These are phyloP conservation scores for Halyomorpha halys DNA, from an alignment of 1,140 invertebrate species.

Conservation along the genomic window DNA sequence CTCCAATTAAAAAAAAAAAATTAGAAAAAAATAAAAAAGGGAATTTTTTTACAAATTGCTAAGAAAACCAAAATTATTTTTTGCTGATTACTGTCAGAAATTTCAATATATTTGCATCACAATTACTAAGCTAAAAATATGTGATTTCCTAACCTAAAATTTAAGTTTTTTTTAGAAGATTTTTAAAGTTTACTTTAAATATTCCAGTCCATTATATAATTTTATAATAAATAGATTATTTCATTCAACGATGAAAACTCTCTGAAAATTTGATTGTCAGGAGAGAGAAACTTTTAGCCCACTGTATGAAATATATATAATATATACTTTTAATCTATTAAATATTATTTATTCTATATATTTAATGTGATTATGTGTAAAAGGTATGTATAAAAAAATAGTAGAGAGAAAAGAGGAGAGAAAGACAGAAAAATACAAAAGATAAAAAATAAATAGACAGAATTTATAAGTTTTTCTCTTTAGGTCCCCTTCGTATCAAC, in stretches of 20 bases:
- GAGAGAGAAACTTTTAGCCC: slow-evolving; percentile 13
- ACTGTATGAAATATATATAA: slow-evolving; percentile 13
- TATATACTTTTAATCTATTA: slow-evolving; percentile 4
- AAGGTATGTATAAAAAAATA: slow-evolving; percentile 9
- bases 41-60: too few species aligned
- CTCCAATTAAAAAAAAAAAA: background rate
- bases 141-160: too few species aligned
- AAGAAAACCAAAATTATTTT: too few species aligned
- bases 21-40: background rate
- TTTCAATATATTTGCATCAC: too few species aligned
- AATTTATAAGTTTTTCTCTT: slow-evolving; percentile 11
- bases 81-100: too few species aligned
- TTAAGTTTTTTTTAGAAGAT: too few species aligned
- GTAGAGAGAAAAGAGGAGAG: slow-evolving; percentile 7
- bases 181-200: too few species aligned
- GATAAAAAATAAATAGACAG: slow-evolving; percentile 6
- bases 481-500: slow-evolving; percentile 10
- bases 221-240: too few species aligned
- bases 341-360: slow-evolving; percentile 1
- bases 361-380: slow-evolving; percentile 3
- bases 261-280: slow-evolving; percentile 17
- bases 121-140: too few species aligned
- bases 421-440: slow-evolving; percentile 7
- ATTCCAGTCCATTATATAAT: too few species aligned
- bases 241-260: slow-evolving; percentile 4